Evolutionary conservation across 2,888 invertebrate genomes (phyloP), one percentile per base, ranked within the genome.

Genomic region (Physocephala rufipes): DNA sequence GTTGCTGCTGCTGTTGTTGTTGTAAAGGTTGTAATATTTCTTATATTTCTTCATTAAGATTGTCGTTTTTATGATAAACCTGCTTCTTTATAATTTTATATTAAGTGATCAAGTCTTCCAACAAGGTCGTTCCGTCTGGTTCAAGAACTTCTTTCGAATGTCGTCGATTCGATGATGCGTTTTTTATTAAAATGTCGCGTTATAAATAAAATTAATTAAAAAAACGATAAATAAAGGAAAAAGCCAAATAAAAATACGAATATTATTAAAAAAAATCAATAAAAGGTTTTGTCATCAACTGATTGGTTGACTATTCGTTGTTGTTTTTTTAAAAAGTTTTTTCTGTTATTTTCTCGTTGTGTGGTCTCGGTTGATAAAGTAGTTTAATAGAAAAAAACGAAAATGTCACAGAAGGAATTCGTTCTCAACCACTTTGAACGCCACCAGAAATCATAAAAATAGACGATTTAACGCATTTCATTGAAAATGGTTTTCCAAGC

Each of bases 41-140:
- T 58, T 61, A 12, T 47, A 26, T 51, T 24, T 28, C 30, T 24
- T 47, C 55, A 26, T 64, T 55, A 28, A 12, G 19, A 53, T 53
- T 63, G 61, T 53, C 47, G 49, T 58, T 53, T 26, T 45, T 55
- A 28, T 49, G 28, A n/a, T 67, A 19, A 36, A 36, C 36, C 36
- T 36, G 36, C 9, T 36, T 36, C 9, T 64, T 43, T 66, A 51
- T 63, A 47, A 26, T 63, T 4, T 30, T 19, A 45, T 68, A 64
- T 68, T 67, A 71, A 68, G 67, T 62, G 55, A 68, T 68, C 68
- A 68, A 51, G 51, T 49, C 36, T 36, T 62, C n/a, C 68, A 68
- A 61, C 68, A 61, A 68, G 68, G 49, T 68, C 68, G 68, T 68
- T 24, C 16, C 9, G 26, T 58, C 58, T 15, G 26, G 15, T 24